Conservation (phyloP, 30 jellyfish, hydroid and myxozoan genomes). For the Aurelia aurita complex sp. Pacific region DNA sequence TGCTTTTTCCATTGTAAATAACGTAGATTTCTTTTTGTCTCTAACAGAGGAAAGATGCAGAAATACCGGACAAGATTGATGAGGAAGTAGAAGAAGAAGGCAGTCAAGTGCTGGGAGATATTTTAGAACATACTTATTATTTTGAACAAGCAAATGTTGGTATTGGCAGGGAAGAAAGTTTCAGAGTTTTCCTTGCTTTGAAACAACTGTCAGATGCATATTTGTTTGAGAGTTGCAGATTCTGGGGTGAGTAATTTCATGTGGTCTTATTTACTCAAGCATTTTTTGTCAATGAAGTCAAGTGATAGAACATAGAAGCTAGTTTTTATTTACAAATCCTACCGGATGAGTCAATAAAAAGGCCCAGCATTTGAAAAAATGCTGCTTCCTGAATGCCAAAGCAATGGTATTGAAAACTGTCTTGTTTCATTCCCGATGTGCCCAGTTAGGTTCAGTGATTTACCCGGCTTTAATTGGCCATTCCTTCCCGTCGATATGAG, state of each 20-base stretch:
- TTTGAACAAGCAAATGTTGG: slow-evolving; percentile 99
- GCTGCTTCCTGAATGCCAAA: no score
- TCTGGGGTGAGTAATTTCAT: slow-evolving; percentile 85
- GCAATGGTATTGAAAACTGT: no score
- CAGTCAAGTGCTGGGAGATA: slow-evolving; percentile 74
- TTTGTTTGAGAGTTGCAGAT: slow-evolving; percentile 75
- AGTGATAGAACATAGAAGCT: no score
- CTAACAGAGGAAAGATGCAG: slow-evolving; percentile 67
- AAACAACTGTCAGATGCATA: slow-evolving; percentile 90
- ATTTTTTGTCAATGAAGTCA: no score
- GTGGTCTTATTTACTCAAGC: not conserved
- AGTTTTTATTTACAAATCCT: no score
- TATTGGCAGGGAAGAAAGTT: slow-evolving; percentile 90
- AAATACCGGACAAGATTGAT: slow-evolving; percentile 69
- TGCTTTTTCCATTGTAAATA: not conserved
- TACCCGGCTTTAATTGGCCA: no score
- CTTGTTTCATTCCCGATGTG: no score
- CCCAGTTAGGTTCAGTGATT: no score
- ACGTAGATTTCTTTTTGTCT: not conserved
- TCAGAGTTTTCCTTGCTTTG: slow-evolving; percentile 80
- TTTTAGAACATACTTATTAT: slow-evolving; percentile 81
- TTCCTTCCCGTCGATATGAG: no score
- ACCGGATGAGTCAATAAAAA: no score
- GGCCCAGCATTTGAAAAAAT: no score
- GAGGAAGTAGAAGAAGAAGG: slow-evolving; percentile 80